These are phyloP conservation scores for Drosophila ustulata DNA, from an alignment of 2,888 invertebrate species.

Conservation along the genomic window DNA sequence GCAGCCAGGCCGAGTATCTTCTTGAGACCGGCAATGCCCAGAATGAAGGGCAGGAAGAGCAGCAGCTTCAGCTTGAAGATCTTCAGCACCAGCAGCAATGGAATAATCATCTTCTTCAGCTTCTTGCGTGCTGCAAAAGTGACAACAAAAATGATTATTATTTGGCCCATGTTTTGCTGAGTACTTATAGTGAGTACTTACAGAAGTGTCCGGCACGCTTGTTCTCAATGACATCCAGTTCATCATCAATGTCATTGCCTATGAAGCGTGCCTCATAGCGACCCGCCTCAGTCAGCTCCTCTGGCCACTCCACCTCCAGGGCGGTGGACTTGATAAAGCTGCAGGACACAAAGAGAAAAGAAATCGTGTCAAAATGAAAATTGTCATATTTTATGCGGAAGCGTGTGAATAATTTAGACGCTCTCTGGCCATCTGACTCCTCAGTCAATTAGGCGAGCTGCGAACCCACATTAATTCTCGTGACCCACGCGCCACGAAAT, in stretches of 20 bases:
- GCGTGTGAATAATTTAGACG: conserved; percentile 24
- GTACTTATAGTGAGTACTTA: conserved; percentile 85
- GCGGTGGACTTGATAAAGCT: conserved; percentile 92
- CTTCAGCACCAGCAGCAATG: conserved; percentile 92
- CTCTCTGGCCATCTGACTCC: background rate
- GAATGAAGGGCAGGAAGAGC: conserved; percentile 92
- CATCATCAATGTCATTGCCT: conserved; percentile 93
- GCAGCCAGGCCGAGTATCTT: conserved; percentile 93
- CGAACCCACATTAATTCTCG: conserved; percentile 60
- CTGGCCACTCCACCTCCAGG: conserved; percentile 90
- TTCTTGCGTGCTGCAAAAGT: conserved; percentile 89
- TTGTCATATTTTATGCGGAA: conserved; percentile 59
- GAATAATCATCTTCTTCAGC: conserved; percentile 92
- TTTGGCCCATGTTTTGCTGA: conserved; percentile 12
- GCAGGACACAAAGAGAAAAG: conserved; percentile 4
- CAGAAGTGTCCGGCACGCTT: conserved; percentile 91
- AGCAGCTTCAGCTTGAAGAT: conserved; percentile 93
- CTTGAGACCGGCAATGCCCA: conserved; percentile 93
- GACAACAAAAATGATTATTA: conserved; percentile 9
- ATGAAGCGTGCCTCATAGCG: conserved; percentile 92
- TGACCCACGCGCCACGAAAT: conserved; percentile 28
- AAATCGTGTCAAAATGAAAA: conserved; percentile 15
- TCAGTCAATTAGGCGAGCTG: conserved; percentile 30
- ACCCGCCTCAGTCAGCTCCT: conserved; percentile 91
- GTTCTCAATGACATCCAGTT: conserved; percentile 92